phyloP scores from a whole-genome alignment of 35 echinoderm and acorn worm species.

The Stichopus chloronotus region DNA sequence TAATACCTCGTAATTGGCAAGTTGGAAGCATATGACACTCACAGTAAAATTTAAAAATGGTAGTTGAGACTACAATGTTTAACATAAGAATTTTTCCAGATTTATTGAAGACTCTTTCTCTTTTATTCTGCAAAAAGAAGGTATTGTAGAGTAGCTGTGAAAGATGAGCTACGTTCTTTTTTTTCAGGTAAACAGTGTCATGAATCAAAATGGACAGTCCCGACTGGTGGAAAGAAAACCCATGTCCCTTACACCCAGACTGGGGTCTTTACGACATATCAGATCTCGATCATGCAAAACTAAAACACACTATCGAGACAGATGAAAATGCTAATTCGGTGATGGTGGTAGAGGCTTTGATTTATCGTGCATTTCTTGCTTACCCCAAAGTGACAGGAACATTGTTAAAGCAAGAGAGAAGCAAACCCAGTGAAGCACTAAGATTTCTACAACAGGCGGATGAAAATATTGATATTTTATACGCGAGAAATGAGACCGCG shows the following conservation, averaged over 20 bases:
- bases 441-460: neutral
- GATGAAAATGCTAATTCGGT: neutral
- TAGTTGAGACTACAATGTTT: too few relatives aligned
- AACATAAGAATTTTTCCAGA: too few relatives aligned
- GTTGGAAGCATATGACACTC: too few relatives aligned
- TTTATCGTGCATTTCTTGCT: conserved; percentile 32
- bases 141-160: too few relatives aligned
- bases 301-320: neutral
- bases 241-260: conserved; percentile 13
- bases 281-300: neutral
- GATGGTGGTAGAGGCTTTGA: neutral
- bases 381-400: conserved; percentile 18
- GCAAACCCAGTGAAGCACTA: neutral
- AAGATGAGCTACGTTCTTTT: too few relatives aligned
- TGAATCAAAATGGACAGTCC: neutral
- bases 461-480: neutral
- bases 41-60: too few relatives aligned
- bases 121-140: too few relatives aligned
- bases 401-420: neutral
- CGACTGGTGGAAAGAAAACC: neutral
- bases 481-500: neutral
- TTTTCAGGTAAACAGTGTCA: too few relatives aligned
- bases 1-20: too few relatives aligned
- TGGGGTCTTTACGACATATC: conserved; percentile 35
- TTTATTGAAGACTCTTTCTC: too few relatives aligned